A percentile compares a stretch with the other conserved stretches of the same genome.
phyloP scores from a whole-genome alignment of 2,888 invertebrate genomes.

The Lasioglossum marginatum region DNA sequence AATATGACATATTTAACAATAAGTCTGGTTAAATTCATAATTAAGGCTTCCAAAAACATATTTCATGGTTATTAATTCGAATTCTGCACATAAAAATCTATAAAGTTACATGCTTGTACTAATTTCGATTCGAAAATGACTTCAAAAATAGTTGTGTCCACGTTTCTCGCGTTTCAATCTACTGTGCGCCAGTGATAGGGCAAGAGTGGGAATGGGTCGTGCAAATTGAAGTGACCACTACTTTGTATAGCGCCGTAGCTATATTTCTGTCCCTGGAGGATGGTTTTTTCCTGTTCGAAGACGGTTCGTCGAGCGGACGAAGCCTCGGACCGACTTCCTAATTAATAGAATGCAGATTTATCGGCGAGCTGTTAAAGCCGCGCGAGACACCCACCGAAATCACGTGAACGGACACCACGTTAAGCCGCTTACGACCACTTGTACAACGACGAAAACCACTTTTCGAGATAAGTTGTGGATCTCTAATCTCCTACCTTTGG shows the following conservation, averaged over 20 bases:
- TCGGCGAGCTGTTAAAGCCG: constrained; percentile 50
- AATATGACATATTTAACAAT: no score
- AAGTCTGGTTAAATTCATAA: no score
- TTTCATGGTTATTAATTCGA: no score
- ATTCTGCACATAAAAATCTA: no score
- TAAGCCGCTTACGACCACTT: constrained; percentile 60
- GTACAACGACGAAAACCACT: constrained; percentile 64
- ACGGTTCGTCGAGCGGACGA: constrained; percentile 8
- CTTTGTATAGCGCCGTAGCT: background rate
- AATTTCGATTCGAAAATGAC: no score
- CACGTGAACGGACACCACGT: constrained; percentile 40
- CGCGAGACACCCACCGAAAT: constrained; percentile 48
- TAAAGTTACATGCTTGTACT: no score
- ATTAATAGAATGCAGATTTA: constrained; percentile 63
- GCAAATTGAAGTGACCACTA: background rate
- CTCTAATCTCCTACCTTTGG: constrained; percentile 58
- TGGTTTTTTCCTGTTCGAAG: background rate
- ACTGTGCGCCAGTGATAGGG: no score
- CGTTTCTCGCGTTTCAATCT: no score
- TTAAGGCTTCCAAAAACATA: no score
- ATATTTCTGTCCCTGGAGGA: background rate
- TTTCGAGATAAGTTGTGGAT: constrained; percentile 70
- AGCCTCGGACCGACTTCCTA: constrained; percentile 27
- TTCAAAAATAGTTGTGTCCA: no score
- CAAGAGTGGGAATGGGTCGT: no score